Evolutionary conservation across 1,140 invertebrate genomes (phyloP).

Genomic region (Steinernema feltiae): DNA sequence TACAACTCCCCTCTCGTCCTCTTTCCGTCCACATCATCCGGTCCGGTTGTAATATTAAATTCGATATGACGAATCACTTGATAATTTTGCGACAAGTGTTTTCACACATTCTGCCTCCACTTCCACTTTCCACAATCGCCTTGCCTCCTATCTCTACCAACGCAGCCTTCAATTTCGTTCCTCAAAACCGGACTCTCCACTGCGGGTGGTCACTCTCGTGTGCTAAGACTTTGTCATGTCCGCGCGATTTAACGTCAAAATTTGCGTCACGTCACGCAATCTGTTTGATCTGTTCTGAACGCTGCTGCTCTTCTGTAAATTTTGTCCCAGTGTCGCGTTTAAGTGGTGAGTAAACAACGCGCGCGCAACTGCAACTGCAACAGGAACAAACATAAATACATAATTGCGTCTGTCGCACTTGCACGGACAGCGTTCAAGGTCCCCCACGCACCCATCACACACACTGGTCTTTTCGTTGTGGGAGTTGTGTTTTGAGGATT

Average conservation of each 20-base stretch:
- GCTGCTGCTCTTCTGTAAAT: not conserved
- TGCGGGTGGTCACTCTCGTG: not conserved
- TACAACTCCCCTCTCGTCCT: not conserved
- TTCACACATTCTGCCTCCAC: not conserved
- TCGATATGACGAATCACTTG: not conserved
- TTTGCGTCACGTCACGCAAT: constrained; percentile 5
- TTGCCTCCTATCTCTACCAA: no score
- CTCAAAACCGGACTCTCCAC: not conserved
- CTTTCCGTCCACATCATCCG: not conserved
- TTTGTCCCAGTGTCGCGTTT: not conserved
- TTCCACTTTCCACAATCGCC: not conserved
- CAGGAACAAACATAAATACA: constrained; percentile 9
- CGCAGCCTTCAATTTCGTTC: not conserved
- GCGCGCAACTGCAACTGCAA: not conserved
- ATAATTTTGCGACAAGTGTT: constrained; percentile 12
- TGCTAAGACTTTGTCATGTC: no score
- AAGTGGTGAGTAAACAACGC: not conserved
- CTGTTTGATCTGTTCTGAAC: not conserved
- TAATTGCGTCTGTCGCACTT: not conserved
- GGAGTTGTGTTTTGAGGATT: not conserved
- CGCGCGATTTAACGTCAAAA: not conserved
- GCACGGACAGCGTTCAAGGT: not conserved
- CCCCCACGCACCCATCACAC: no score
- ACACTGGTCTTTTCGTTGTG: not conserved
- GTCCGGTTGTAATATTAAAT: not conserved